Percentiles rank a stretch among this genome's conserved stretches.
These are phyloP conservation scores for Varanus komodoensis DNA, from an alignment of 2,113 vertebrate genomes.

Conservation along the genomic window DNA sequence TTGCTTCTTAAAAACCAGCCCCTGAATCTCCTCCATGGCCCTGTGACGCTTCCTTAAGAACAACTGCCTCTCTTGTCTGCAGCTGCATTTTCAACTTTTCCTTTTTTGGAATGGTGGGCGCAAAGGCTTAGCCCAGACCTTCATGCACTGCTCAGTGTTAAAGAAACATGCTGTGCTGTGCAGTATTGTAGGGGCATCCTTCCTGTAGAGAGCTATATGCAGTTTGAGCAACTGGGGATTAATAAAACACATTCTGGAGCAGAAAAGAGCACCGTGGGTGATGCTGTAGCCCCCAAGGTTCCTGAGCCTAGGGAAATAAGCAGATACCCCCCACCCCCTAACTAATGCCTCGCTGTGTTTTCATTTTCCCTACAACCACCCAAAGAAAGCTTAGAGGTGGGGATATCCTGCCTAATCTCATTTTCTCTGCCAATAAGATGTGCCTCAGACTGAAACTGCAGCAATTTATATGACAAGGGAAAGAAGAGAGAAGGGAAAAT, in stretches of 20 bases:
- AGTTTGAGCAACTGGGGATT: not conserved
- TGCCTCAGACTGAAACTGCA: not conserved
- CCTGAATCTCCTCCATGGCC: not conserved
- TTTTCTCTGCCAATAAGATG: conserved; percentile 12
- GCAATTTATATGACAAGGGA: conserved; percentile 26
- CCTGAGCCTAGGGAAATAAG: conserved; percentile 18
- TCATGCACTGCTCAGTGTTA: not conserved
- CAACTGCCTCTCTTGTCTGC: too few relatives aligned
- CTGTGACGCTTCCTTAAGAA: not conserved
- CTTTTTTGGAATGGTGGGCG: not conserved
- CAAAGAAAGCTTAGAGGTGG: conserved; percentile 23
- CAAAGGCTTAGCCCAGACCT: not conserved
- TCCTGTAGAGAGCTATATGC: not conserved
- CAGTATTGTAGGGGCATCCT: not conserved
- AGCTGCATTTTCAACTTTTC: not conserved
- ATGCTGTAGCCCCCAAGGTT: not conserved
- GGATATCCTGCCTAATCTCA: conserved; percentile 8
- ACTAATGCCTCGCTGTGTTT: conserved; percentile 6
- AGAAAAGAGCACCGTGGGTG: not conserved
- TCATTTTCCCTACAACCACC: not conserved
- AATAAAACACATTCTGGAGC: not conserved
- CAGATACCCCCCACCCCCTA: not conserved
- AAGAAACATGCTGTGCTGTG: not conserved
- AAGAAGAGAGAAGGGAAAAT: conserved; percentile 23
- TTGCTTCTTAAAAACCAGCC: not conserved